Conservation (phyloP, 1,140 invertebrate genomes). For the Schlechtendalia chinensis region DNA sequence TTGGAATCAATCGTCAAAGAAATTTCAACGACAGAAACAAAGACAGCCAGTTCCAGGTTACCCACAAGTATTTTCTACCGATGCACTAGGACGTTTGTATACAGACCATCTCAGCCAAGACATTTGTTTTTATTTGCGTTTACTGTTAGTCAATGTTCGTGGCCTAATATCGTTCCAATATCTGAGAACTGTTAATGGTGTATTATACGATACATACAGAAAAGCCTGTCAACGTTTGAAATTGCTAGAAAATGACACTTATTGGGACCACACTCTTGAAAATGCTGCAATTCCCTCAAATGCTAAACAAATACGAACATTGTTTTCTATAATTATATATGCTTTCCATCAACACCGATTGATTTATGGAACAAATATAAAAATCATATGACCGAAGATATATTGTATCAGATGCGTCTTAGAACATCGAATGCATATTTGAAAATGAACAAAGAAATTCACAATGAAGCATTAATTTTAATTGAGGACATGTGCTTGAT, state of each 20-base stretch:
- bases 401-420: conserved; percentile 44
- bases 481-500: conserved; percentile 56
- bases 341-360: conserved; percentile 50
- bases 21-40: no score
- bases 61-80: no score
- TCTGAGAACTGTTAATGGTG: no score
- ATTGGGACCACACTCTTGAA: background rate
- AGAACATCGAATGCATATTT: conserved; percentile 51
- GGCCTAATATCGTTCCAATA: no score
- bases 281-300: conserved; percentile 51
- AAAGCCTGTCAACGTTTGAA: conserved; percentile 50
- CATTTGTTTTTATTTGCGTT: no score
- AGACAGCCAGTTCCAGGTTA: no score
- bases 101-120: no score
- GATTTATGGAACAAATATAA: no score
- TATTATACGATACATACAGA: no score
- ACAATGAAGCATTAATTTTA: conserved; percentile 55
- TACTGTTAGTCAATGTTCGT: no score
- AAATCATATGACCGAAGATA: conserved; percentile 51
- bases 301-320: conserved; percentile 57
- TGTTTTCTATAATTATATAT: conserved; percentile 56
- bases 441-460: conserved; percentile 53
- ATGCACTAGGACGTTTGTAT: no score
- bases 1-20: no score
- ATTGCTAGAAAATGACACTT: background rate